Conservation (phyloP, 2,113 vertebrate genomes). For the Nothocercus julius region DNA sequence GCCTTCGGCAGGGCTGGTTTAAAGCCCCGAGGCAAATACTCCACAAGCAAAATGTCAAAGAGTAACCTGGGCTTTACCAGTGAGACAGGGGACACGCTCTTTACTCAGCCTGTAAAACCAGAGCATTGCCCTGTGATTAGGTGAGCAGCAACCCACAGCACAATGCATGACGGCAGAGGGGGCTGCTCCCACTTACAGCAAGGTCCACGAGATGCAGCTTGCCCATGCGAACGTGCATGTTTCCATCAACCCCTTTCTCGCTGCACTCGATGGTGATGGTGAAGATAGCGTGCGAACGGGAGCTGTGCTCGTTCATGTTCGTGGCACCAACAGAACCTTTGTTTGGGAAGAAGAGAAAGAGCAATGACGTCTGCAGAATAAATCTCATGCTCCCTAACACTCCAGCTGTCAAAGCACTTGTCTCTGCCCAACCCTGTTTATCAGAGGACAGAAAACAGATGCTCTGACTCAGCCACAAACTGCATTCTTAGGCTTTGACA, state of each 20-base stretch:
- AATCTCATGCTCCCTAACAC: neutral
- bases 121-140: neutral
- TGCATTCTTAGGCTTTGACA: neutral
- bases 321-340: constrained; percentile 96
- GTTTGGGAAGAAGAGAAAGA: neutral
- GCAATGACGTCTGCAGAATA: neutral
- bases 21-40: fast-evolving
- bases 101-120: neutral
- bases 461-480: neutral
- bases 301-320: constrained; percentile 99
- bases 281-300: constrained; percentile 97
- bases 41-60: neutral
- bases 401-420: neutral
- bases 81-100: neutral
- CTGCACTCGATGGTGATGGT: constrained; percentile 99
- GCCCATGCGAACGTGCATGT: constrained; percentile 97
- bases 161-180: fast-evolving
- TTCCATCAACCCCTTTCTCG: constrained; percentile 94
- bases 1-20: neutral
- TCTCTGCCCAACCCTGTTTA: neutral
- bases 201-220: constrained; percentile 97
- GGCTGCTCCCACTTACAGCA: constrained; percentile 81
- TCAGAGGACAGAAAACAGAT: neutral
- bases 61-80: neutral
- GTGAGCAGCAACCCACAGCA: fast-evolving